Evolutionary conservation across 2,888 invertebrate species (phyloP).

Genomic region (Rhamnusium bicolor): DNA sequence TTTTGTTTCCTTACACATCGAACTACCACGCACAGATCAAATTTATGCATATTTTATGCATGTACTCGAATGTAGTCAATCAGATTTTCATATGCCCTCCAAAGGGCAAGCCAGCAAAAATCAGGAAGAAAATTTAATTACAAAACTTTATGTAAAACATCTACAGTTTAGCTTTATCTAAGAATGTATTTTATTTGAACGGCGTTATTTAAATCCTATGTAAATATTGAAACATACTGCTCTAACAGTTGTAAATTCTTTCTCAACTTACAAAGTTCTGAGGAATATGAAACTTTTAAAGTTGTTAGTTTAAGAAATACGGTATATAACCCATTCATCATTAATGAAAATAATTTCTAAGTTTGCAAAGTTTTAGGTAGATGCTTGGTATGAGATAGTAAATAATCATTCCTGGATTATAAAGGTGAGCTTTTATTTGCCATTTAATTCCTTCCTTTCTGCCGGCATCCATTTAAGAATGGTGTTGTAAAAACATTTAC

Average conservation of each 20-base stretch:
- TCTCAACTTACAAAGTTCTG: neutral
- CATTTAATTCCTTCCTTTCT: neutral
- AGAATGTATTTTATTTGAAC: slow-evolving; percentile 16
- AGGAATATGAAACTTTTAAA: slow-evolving; percentile 19
- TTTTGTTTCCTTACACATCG: no score
- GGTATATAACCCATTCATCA: slow-evolving; percentile 11
- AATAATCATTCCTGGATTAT: neutral
- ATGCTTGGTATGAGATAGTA: neutral
- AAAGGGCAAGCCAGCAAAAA: neutral
- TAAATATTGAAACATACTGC: slow-evolving; percentile 6
- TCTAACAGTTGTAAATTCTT: slow-evolving; percentile 11
- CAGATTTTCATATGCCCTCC: neutral
- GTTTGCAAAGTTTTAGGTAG: neutral
- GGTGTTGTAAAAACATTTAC: neutral
- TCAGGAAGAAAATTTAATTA: slow-evolving; percentile 11
- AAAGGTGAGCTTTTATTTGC: neutral
- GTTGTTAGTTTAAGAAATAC: slow-evolving; percentile 12
- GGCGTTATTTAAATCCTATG: slow-evolving; percentile 7
- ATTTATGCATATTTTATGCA: neutral
- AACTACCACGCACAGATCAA: no score
- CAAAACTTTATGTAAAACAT: neutral
- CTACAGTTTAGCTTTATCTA: neutral
- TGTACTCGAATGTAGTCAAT: neutral
- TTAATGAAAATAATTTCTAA: slow-evolving; percentile 10
- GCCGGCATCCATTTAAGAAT: no score